phyloP scores from a whole-genome alignment of 92 coral and sea anemone genomes.

The Plumapathes pennacea region DNA sequence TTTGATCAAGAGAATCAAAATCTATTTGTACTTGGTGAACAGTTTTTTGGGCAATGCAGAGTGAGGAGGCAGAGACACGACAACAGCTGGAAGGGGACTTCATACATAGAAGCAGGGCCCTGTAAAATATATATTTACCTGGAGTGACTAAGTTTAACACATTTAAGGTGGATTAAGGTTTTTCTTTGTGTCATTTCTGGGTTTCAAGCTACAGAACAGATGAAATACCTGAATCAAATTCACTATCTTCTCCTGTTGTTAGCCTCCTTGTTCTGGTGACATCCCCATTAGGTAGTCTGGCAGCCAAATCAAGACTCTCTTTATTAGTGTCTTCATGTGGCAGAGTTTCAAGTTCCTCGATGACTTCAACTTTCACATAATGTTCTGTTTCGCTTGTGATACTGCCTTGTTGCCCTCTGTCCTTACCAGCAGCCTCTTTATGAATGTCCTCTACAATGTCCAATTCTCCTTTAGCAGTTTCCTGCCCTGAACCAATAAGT shows the following conservation, averaged over 20 bases:
- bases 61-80: too few relatives aligned
- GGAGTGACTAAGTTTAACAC: too few relatives aligned
- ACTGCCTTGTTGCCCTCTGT: slow-evolving; percentile 23
- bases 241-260: slow-evolving; percentile 29
- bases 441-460: background rate
- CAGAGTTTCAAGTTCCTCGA: slow-evolving; percentile 45
- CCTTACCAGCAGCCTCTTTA: slow-evolving; percentile 1
- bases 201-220: too few relatives aligned
- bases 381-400: slow-evolving; percentile 66
- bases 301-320: background rate
- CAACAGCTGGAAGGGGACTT: too few relatives aligned
- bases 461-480: background rate
- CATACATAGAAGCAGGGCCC: too few relatives aligned
- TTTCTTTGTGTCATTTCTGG: too few relatives aligned
- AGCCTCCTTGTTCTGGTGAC: slow-evolving; percentile 13
- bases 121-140: too few relatives aligned
- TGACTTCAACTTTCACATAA: slow-evolving; percentile 75
- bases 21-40: too few relatives aligned
- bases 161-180: too few relatives aligned
- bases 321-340: slow-evolving; percentile 35
- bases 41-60: too few relatives aligned
- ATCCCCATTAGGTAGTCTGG: slow-evolving; percentile 42
- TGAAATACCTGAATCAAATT: slow-evolving; percentile 12
- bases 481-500: background rate
- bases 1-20: too few relatives aligned